Base-by-base conservation (phyloP, 2,797 vertebrate species). In the Crocodylus rhombifer region DNA sequence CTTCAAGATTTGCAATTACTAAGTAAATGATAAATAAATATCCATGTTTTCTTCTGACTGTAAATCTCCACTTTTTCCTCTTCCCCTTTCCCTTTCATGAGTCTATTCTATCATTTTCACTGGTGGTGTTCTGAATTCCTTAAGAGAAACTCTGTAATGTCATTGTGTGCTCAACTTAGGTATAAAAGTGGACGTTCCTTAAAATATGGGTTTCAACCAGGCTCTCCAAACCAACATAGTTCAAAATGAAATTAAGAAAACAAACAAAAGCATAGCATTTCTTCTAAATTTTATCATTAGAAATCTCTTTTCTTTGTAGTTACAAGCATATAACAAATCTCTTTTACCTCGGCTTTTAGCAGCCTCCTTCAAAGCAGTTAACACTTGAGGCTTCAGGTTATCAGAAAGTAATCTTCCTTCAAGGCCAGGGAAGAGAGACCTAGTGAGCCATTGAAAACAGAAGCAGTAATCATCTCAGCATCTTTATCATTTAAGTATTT, bases 351-450 rank as follows among this genome's bases (percentile, higher is more conserved):
- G 98, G 95, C 98, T 99, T 98, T 98, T 98, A 89, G 99, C 98
- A 80, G 99, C 99, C 97, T 99, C 98, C 97, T 98, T 99, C 95
- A 99, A 97, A 97, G 98, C 98, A 96, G 98, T 97, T 97, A 99
- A 97, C 89, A 99, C 96, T 81, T 98, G 98, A 88, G 99, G 98
- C 90, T 99, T 98, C 94, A 99, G 97, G 95, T 97, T 98, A 92
- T 99, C 99, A 95, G 98, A 97, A 86, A 99, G 92, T 95, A 99
- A 98, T 92, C 98, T 98, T 97, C 98, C 98, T 97, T 99, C 99
- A 92, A 99, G 98, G 96, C 99, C 99, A 95, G 99, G 99, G 97
- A 99, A 99, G 89, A 99, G 98, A 78, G 98, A 98, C 95, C 99
- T 99, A 91, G 75, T 79, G 95, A 13, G 90, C 30, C 93, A 96